Base-by-base conservation (phyloP, 2,888 invertebrate species). In the Iphiclides podalirius region DNA sequence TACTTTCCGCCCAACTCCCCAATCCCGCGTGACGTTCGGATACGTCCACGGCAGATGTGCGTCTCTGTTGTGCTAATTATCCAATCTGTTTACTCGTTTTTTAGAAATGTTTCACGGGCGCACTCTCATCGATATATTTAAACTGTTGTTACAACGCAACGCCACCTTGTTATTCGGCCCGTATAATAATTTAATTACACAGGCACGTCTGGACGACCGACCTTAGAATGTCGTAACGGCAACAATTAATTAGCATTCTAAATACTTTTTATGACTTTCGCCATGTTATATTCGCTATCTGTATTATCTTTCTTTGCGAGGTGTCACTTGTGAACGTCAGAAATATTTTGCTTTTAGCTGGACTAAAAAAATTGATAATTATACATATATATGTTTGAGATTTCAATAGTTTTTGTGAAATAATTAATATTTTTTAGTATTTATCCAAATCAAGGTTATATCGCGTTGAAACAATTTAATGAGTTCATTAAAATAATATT, bases 1-100 rank as follows among this genome's bases (percentile, higher is more conserved):
- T 88, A 87, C 88, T 79, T 86, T 85, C 81, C 80, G 82, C 83
- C 84, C 77, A 84, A 85, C 84, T 82, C 85, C 81, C 81, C 72
- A 71, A 71, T 71, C 28, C 70, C 78, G 72, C 71, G 72, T 81
- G 79, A 81, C 76, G 79, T 72, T 28, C 49, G 54, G 58, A 58
- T 62, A 72, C 77, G 76, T 74, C 62, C 61, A 63, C 57, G 67
- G 68, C 76, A 76, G 72, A 77, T 79, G 80, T 68, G 74, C 75
- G 78, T 80, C 77, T 75, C 79, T 79, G 67, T 77, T 75, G 59
- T 72, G 72, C 76, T 81, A 77, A 81, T 84, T 81, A 77, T 75
- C 69, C 64, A 66, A 75, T 75, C 72, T 79, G 79, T 82, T 75
- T 77, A 71, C 70, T 59, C 60, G 60, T 31, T 66, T 70, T 75